Conservation (phyloP, 2,888 invertebrate genomes). For the Stegana nigrithorax region DNA sequence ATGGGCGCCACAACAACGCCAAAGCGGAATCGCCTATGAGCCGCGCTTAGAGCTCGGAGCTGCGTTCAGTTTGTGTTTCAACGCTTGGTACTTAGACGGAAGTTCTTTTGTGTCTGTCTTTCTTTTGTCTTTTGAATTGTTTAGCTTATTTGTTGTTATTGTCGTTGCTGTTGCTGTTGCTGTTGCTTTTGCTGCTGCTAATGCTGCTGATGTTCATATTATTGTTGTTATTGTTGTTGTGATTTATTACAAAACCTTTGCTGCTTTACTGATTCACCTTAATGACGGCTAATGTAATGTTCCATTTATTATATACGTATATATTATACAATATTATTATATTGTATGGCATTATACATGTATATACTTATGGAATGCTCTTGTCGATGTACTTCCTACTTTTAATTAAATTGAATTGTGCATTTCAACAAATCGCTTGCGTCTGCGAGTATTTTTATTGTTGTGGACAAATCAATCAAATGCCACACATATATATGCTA, state of each 20-base stretch:
- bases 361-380: no score
- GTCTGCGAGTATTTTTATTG: no score
- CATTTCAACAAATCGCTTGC: constrained; percentile 23
- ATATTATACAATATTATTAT: no score
- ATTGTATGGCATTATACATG: no score
- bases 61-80: not conserved
- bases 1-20: constrained; percentile 46
- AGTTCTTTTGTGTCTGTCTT: constrained; percentile 7
- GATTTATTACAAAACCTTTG: constrained; percentile 53
- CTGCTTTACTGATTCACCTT: constrained; percentile 23
- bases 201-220: constrained; percentile 24
- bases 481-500: no score
- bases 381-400: constrained; percentile 53
- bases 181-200: constrained; percentile 23
- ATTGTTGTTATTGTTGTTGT: constrained; percentile 21
- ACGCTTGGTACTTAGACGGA: constrained; percentile 7
- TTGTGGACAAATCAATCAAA: constrained; percentile 28
- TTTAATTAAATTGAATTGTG: constrained; percentile 57
- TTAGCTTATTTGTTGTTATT: no score
- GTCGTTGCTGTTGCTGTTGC: constrained; percentile 31
- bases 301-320: constrained; percentile 37
- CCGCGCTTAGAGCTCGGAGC: not conserved
- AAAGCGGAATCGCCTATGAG: constrained; percentile 38
- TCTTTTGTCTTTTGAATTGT: not conserved
- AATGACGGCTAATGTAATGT: constrained; percentile 49